Evolutionary conservation across 2,797 vertebrate species (phyloP).

Genomic region (Megaceryle alcyon): DNA sequence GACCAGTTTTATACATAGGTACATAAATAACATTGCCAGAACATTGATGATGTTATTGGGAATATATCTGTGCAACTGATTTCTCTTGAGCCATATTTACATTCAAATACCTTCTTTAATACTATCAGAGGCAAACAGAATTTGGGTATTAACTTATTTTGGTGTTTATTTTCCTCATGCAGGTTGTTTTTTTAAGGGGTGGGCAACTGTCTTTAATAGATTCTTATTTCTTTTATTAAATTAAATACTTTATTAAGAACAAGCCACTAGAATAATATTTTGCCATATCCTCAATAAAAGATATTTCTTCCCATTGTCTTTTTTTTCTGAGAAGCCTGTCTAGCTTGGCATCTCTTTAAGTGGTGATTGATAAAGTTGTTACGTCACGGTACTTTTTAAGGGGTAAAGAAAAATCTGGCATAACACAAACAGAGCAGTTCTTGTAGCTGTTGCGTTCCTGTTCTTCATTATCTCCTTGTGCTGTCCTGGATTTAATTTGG

Average conservation of each 20-base stretch:
- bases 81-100: background rate
- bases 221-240: conserved; percentile 41
- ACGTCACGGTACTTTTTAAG: conserved; percentile 42
- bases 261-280: background rate
- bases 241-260: conserved; percentile 37
- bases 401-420: conserved; percentile 10
- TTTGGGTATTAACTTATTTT: background rate
- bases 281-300: background rate
- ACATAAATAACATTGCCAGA: background rate
- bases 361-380: conserved; percentile 41
- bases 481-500: conserved; percentile 68
- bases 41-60: background rate
- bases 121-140: background rate
- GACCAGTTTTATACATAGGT: background rate
- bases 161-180: background rate
- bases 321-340: background rate
- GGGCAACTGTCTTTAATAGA: conserved; percentile 31
- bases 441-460: conserved; percentile 54
- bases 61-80: background rate
- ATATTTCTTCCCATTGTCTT: background rate
- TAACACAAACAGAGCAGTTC: conserved; percentile 16
- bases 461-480: conserved; percentile 67
- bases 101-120: background rate
- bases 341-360: background rate
- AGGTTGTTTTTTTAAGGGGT: background rate